Percentiles rank a stretch among this genome's conserved stretches.
These are phyloP conservation scores for Ips nitidus DNA, from an alignment of 1,140 invertebrate genomes.

Conservation along the genomic window DNA sequence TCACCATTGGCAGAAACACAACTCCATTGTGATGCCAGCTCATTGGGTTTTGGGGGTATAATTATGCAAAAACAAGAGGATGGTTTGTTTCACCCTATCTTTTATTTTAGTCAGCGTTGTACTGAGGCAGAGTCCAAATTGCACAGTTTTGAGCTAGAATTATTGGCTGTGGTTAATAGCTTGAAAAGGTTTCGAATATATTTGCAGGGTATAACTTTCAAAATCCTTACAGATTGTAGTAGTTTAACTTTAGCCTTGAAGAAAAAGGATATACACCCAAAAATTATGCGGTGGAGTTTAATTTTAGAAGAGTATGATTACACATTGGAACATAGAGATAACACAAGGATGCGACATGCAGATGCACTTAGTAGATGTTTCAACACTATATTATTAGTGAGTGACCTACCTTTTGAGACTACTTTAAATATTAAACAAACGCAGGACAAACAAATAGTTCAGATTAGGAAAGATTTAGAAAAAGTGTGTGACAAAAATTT, in stretches of 20 bases:
- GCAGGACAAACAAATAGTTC: not conserved
- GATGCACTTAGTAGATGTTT: slow-evolving; percentile 13
- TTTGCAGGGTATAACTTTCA: slow-evolving; percentile 12
- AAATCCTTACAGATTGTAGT: slow-evolving; percentile 15
- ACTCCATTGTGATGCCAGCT: too few species aligned
- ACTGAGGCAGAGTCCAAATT: slow-evolving; percentile 10
- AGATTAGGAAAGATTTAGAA: not conserved
- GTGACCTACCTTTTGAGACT: not conserved
- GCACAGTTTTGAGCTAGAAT: slow-evolving; percentile 12
- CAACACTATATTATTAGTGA: slow-evolving; percentile 1
- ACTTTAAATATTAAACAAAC: not conserved
- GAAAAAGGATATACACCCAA: too few species aligned
- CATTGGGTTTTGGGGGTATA: slow-evolving; percentile 19
- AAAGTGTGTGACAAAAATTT: slow-evolving; percentile 5
- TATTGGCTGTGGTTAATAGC: slow-evolving; percentile 5
- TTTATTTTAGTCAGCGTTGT: not conserved
- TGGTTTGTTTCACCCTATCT: slow-evolving; percentile 15
- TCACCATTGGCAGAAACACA: too few species aligned
- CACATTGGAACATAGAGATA: not conserved
- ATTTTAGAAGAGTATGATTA: slow-evolving; percentile 14
- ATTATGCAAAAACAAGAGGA: slow-evolving; percentile 32
- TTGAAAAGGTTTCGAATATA: not conserved
- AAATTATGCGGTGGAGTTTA: slow-evolving; percentile 8
- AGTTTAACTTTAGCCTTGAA: not conserved
- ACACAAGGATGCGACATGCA: not conserved